A percentile compares a stretch with the other conserved stretches of the same genome.
These are phyloP conservation scores for Hydropotes inermis DNA, from an alignment of 2,113 vertebrate species.

Conservation along the genomic window DNA sequence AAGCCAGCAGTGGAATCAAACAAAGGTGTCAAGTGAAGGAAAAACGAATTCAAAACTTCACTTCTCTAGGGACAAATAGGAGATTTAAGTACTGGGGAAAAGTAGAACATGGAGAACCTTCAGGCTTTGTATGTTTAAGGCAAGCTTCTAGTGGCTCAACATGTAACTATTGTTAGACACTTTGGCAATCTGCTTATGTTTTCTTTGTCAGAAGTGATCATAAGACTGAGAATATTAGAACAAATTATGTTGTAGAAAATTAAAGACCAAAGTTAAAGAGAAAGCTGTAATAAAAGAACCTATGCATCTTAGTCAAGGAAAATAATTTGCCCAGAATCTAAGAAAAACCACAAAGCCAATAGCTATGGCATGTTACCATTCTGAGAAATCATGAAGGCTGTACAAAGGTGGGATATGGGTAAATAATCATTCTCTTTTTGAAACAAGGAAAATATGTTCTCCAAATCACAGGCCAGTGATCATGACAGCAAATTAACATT, in stretches of 20 bases:
- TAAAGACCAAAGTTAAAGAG: not conserved
- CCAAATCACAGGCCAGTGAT: not conserved
- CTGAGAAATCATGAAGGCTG: not conserved
- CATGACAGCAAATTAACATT: not conserved
- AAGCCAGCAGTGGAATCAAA: not conserved
- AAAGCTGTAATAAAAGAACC: conserved; percentile 33
- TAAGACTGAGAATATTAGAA: not conserved
- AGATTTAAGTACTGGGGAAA: not conserved
- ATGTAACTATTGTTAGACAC: not conserved
- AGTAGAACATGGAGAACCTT: not conserved
- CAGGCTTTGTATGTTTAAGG: not conserved
- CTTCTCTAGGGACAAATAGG: not conserved
- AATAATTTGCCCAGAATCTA: not conserved
- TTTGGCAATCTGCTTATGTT: not conserved
- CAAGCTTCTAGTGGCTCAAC: not conserved
- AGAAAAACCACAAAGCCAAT: conserved; percentile 18
- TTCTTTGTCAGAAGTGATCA: conserved; percentile 1
- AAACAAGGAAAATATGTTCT: not conserved
- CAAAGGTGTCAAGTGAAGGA: not conserved
- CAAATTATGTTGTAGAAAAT: not conserved
- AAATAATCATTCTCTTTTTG: not conserved
- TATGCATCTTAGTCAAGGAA: conserved; percentile 9
- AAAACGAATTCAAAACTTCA: not conserved
- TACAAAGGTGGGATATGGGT: not conserved
- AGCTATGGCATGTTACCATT: not conserved